These are phyloP conservation scores for Poicephalus gulielmi DNA, from an alignment of 2,113 vertebrate species.

Conservation along the genomic window DNA sequence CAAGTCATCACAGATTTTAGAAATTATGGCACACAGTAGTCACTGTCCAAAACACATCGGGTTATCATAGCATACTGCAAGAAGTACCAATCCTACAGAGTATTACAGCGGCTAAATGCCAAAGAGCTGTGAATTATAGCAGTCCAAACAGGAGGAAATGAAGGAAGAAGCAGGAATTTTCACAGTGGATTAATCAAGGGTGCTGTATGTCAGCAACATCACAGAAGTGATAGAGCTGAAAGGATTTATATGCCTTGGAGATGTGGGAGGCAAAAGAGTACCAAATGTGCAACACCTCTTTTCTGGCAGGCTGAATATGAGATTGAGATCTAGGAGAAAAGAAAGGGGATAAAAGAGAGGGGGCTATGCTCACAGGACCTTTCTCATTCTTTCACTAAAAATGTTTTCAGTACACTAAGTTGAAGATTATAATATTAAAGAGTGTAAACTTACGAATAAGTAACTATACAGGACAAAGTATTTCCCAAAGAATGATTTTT, in stretches of 20 bases:
- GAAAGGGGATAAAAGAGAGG: neutral
- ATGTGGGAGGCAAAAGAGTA: neutral
- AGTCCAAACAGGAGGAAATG: slow-evolving; percentile 26
- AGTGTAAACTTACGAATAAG: neutral
- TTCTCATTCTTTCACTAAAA: neutral
- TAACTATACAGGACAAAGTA: neutral
- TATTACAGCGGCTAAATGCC: neutral
- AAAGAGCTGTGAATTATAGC: neutral
- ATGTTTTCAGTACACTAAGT: neutral
- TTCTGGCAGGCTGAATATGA: neutral
- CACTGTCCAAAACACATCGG: fast-evolving
- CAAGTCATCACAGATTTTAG: neutral
- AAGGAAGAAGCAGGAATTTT: slow-evolving; percentile 30
- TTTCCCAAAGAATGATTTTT: neutral
- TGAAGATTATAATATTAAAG: neutral
- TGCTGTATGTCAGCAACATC: neutral
- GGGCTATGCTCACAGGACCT: neutral
- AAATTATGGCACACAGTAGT: neutral
- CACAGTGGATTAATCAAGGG: slow-evolving; percentile 33
- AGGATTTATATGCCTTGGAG: slow-evolving; percentile 1
- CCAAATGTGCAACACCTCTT: neutral
- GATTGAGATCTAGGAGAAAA: neutral
- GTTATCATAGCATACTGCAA: neutral
- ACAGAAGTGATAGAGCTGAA: neutral
- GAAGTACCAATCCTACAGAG: neutral